Evolutionary conservation across 1,140 invertebrate species (phyloP), one percentile per base, ranked within the genome.

Genomic region (Mactra quadrangularis): DNA sequence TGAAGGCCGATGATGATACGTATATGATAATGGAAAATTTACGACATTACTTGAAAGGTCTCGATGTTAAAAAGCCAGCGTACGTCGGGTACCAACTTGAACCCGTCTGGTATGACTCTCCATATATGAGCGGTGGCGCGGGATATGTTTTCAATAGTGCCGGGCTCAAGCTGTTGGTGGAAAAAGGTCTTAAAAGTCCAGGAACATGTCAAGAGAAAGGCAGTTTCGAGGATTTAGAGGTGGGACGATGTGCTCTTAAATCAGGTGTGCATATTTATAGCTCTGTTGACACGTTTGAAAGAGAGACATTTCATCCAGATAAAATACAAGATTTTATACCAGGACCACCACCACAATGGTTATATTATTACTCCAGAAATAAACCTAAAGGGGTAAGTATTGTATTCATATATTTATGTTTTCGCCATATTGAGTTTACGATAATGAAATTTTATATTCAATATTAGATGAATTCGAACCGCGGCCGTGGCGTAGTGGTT

Each of bases 11-110:
- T 68, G 89, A 88, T 62, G 87, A 88, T 91, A 97, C 96, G 38
- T 98, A 97, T 92, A 96, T 97, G 35, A 95, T 98, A 64, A 95
- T 98, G 19, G 97, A 99, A 92, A 98, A 98, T 93, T 93, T 99
- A 50, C 94, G 97, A 38, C 97, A 96, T 89, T 96, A 98, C 96
- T 90, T 98, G n/a, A 95, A 95, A 25, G 55, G 86, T 11, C 84
- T 88, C 53, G 75, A 81, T 79, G 82, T 83, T 60, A 77, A 74
- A 57, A 83, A 68, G 70, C 78, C 85, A 72, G 83, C 87, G 11
- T 86, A 85, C 47, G 25, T 89, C 45, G 76, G 77, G n/a, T 81
- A 70, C 66, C 77, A 81, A 52, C 68, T 74, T 17, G 45, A 71
- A 57, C 79, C 71, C 76, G 25, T 29, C 31, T 84, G 82, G 59